A percentile compares a stretch with the other conserved stretches of the same genome.
Evolutionary conservation across 1,140 invertebrate species (phyloP).

Genomic region (Dolichoris vasculosae): DNA sequence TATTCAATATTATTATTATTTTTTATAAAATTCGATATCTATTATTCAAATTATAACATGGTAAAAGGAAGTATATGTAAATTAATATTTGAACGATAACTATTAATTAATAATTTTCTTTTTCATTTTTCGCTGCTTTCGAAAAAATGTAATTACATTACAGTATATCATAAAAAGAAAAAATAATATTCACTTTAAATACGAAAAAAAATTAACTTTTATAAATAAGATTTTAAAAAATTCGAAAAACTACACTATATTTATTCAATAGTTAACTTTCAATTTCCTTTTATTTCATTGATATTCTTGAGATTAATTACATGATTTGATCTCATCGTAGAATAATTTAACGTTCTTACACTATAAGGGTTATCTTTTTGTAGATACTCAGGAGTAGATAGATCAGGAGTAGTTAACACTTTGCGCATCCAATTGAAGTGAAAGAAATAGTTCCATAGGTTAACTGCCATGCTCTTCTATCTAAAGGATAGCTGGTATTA

Average conservation of each 20-base stretch:
- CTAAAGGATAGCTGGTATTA: not conserved
- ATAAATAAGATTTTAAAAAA: not conserved
- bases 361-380: not conserved
- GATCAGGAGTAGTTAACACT: conserved; percentile 5
- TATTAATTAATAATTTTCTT: no score
- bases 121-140: not conserved
- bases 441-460: not conserved
- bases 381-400: not conserved
- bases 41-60: no score
- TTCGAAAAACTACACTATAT: no score
- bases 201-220: not conserved
- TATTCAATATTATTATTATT: no score
- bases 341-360: not conserved
- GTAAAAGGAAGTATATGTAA: no score
- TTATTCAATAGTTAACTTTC: not conserved
- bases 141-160: no score
- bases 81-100: no score
- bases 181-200: not conserved
- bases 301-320: not conserved
- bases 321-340: not conserved
- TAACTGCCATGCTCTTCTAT: not conserved
- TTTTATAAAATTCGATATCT: no score
- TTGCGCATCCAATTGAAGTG: not conserved
- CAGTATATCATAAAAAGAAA: no score
- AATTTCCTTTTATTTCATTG: not conserved